Conservation (phyloP, 1,140 invertebrate species). For the Camponotus pennsylvanicus region DNA sequence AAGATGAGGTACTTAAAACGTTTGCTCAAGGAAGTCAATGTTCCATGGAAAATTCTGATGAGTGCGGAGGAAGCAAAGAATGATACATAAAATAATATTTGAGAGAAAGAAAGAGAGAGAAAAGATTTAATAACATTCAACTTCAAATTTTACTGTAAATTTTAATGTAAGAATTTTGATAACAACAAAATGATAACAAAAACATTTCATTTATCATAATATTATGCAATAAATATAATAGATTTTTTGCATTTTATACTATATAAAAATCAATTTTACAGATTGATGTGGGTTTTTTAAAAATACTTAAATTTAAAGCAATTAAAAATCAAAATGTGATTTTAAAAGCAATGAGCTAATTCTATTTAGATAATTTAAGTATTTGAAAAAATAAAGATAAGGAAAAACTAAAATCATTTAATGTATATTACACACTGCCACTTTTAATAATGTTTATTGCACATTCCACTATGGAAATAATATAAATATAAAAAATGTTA, state of each 20-base stretch:
- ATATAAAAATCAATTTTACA: neutral
- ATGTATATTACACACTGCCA: conserved; percentile 27
- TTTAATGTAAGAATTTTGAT: neutral
- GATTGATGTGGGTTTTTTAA: conserved; percentile 12
- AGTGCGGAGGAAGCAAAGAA: neutral
- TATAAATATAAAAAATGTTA: neutral
- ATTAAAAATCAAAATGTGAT: conserved; percentile 49
- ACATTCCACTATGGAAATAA: neutral
- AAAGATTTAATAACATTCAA: neutral
- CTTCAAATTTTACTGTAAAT: neutral
- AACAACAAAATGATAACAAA: neutral
- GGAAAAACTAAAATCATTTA: neutral
- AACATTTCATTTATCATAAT: conserved; percentile 27
- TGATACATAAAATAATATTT: neutral
- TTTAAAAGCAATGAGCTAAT: conserved; percentile 43
- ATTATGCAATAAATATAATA: conserved; percentile 15
- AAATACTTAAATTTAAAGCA: conserved; percentile 3
- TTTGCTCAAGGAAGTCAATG: conserved; percentile 17
- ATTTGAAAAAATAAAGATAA: neutral
- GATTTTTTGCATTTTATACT: conserved; percentile 11
- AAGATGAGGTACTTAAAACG: conserved; percentile 74
- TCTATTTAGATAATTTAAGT: neutral
- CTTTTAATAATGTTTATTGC: conserved; percentile 22
- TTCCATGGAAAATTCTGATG: neutral
- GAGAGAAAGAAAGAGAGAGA: neutral